Percentiles rank a stretch among this genome's conserved stretches.
Conservation (phyloP, 2,113 vertebrate species). For the Halichoeres trimaculatus region DNA sequence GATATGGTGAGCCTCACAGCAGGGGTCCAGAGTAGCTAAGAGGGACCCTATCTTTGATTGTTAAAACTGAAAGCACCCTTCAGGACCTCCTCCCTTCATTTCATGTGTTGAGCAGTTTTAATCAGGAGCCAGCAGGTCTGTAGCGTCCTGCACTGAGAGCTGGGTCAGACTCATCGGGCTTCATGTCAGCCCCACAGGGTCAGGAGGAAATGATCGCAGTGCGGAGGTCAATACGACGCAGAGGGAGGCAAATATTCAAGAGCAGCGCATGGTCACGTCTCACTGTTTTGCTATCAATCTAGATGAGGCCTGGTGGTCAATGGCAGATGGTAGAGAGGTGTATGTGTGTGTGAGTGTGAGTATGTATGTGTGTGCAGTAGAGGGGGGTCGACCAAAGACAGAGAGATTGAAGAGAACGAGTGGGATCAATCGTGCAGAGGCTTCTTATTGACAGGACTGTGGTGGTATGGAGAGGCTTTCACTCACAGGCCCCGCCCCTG, state of each 20-base stretch:
- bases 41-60: neutral
- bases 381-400: neutral
- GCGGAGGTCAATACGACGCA: constrained; percentile 21
- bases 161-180: neutral
- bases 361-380: neutral
- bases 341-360: neutral
- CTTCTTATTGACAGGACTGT: constrained; percentile 16
- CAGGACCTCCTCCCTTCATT: neutral
- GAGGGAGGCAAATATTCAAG: constrained; percentile 39
- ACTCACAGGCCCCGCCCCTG: constrained; percentile 4
- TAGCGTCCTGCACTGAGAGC: constrained; percentile 13
- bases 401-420: neutral
- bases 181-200: constrained; percentile 14
- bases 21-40: neutral
- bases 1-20: neutral
- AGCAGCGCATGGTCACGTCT: constrained; percentile 1
- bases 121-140: neutral
- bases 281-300: constrained; percentile 25
- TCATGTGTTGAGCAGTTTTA: neutral
- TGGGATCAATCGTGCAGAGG: constrained; percentile 24
- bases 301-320: constrained; percentile 14
- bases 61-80: neutral
- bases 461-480: constrained; percentile 18
- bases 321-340: constrained; percentile 11
- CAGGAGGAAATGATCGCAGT: constrained; percentile 22